A percentile compares a stretch with the other conserved stretches of the same genome.
phyloP scores from a whole-genome alignment of 2,113 vertebrate species.

The Oreochromis tanganicae region DNA sequence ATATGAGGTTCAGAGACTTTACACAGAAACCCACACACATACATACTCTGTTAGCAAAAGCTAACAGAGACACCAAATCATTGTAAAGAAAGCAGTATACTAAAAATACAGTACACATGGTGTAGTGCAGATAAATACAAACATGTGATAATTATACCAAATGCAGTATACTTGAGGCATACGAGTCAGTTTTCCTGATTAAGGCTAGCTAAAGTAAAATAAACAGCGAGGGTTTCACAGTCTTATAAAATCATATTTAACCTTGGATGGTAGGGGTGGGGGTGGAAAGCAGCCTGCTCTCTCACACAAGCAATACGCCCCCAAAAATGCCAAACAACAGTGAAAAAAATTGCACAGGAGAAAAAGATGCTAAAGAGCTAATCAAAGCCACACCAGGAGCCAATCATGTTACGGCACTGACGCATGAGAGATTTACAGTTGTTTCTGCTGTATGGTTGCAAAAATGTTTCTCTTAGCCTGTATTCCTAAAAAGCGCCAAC shows the following conservation, averaged over 20 bases:
- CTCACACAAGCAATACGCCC: background rate
- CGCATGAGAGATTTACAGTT: accelerated
- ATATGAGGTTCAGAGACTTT: background rate
- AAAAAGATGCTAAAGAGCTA: background rate
- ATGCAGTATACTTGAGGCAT: background rate
- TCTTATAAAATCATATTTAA: background rate
- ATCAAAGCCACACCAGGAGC: background rate
- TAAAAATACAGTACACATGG: background rate
- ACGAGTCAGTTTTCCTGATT: background rate
- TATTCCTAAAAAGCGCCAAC: background rate
- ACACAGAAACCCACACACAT: background rate
- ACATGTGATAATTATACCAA: background rate
- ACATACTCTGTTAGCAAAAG: background rate
- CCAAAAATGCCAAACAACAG: background rate
- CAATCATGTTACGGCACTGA: background rate
- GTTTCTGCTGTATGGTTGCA: background rate
- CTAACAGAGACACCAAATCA: background rate
- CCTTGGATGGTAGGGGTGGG: background rate
- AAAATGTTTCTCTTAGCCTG: background rate
- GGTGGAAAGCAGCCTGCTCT: background rate
- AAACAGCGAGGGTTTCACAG: background rate
- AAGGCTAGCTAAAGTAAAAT: background rate
- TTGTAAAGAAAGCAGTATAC: background rate
- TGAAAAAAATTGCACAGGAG: background rate
- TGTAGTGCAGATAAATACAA: background rate